Conservation (phyloP, 1,140 invertebrate genomes). For the Venturia canescens region DNA sequence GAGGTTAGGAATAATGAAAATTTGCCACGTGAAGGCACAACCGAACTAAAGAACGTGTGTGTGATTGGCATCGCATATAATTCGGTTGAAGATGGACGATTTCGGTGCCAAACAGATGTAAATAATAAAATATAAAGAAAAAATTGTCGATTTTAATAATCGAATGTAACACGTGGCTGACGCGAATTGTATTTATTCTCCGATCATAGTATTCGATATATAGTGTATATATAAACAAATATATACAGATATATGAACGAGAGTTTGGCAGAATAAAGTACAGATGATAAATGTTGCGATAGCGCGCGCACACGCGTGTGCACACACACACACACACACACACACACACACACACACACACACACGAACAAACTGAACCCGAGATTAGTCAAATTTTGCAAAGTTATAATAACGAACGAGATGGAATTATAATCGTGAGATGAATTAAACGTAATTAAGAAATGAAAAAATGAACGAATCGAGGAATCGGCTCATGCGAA, state of each 20-base stretch:
- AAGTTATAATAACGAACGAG: slow-evolving; percentile 2
- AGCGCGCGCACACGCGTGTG: no score
- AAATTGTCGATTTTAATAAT: not conserved
- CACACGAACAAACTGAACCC: not conserved
- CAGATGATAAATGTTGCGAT: no score
- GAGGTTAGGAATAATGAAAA: slow-evolving; percentile 30
- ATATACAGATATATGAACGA: not conserved
- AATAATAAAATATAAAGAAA: slow-evolving; percentile 67
- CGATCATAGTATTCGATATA: slow-evolving; percentile 1
- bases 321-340: no score
- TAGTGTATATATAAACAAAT: slow-evolving; percentile 1
- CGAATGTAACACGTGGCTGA: not conserved
- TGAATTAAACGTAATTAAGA: not conserved
- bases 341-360: no score
- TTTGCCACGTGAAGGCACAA: not conserved
- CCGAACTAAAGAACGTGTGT: slow-evolving; percentile 43
- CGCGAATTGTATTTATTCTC: no score
- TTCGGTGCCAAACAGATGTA: slow-evolving; percentile 75
- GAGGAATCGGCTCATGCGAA: slow-evolving; percentile 57
- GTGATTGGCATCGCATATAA: slow-evolving; percentile 49
- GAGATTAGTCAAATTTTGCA: slow-evolving; percentile 9
- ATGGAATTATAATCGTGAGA: not conserved
- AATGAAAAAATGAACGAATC: slow-evolving; percentile 23
- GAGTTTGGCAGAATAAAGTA: not conserved
- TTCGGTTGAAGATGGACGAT: slow-evolving; percentile 58